Percentiles rank a stretch among this genome's conserved stretches.
Evolutionary conservation across 2,113 vertebrate species (phyloP).

Genomic region (Brienomyrus longianalis): DNA sequence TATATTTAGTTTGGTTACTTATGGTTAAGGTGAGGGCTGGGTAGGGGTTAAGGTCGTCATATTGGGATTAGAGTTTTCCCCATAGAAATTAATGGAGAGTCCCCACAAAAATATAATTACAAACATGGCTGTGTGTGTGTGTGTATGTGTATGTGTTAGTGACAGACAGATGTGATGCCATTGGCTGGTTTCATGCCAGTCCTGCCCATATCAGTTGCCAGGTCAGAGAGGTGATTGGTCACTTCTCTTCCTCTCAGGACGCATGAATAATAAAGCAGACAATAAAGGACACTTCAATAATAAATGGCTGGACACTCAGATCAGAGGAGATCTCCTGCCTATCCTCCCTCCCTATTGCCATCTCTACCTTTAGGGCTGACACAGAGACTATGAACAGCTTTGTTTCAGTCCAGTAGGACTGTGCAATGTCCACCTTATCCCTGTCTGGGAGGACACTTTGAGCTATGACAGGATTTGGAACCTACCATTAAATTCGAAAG

Average conservation of each 20-base stretch:
- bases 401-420: not conserved
- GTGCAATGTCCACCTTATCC: not conserved
- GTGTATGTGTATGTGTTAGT: not conserved
- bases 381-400: not conserved
- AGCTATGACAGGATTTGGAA: not conserved
- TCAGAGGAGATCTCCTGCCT: not conserved
- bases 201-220: not conserved
- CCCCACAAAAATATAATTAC: not conserved
- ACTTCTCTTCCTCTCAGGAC: not conserved
- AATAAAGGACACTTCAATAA: conserved; percentile 15
- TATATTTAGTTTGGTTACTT: not conserved
- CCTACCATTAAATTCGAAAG: not conserved
- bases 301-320: conserved; percentile 5
- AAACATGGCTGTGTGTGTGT: not conserved
- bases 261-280: conserved; percentile 14
- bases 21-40: not conserved
- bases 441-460: not conserved
- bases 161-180: not conserved
- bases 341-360: not conserved
- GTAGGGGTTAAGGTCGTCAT: not conserved
- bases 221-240: not conserved
- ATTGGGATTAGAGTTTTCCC: not conserved
- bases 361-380: not conserved
- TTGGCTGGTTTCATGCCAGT: not conserved
- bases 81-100: not conserved